Evolutionary conservation across 2,113 vertebrate genomes (phyloP), one percentile per base, ranked within the genome.

Genomic region (Lepus americanus): DNA sequence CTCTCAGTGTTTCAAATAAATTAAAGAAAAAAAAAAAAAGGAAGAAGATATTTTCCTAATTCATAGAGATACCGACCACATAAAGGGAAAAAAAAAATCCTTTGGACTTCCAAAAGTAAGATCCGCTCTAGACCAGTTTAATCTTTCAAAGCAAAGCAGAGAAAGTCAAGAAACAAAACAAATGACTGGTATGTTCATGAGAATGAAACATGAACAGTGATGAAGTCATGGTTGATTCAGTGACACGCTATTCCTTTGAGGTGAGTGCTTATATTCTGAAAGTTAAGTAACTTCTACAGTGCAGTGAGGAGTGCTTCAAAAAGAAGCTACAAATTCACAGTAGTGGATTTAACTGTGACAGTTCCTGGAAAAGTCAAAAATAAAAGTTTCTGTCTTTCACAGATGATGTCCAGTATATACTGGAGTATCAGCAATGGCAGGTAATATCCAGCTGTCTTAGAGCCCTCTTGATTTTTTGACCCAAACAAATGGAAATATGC

Each of bases 401-500:
- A 44, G 44, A 44, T 44, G 44, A 44, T 44, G 44, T 7, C 44
- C 44, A 17, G 55, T 59, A 59, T 53, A 25, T 49, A 76, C 20
- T n/a, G 36, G 69, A 87, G 20, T 63, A 66, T 94, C 5, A 63
- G n/a, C 33, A 84, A 83, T 19, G 81, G 67, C 91, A 95, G 79
- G 89, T 94, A 95, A 87, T 6, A 29, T 70, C 29, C 86, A 97
- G 13, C 72, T 76, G 88, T 86, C 39, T 87, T 94, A 51, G 2
- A 92, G 70, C 51, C 33, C 39, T 81, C 67, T 95, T n/a, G 91
- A 83, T 77, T 95, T 70, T 89, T 78, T 96, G 76, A 90, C 74
- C 39, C 31, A 64, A 82, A 72, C 89, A 85, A 97, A 70, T 51
- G 94, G 70, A 97, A 96, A 51, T 64, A 31, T 76, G 84, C 96